These are phyloP conservation scores for Danio albolineatus DNA, from an alignment of 2,797 vertebrate genomes.

Conservation along the genomic window DNA sequence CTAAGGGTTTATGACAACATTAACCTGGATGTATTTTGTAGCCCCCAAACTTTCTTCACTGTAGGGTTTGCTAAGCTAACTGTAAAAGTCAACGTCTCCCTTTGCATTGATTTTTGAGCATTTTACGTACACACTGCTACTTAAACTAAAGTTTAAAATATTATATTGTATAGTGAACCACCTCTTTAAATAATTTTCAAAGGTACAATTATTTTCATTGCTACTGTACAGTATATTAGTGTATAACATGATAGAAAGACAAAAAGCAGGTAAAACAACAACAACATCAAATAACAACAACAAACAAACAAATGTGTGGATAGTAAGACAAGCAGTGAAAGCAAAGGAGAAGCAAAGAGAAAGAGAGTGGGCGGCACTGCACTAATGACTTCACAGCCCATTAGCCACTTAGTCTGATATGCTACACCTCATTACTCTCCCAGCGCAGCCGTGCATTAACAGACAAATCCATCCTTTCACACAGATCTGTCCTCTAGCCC, in stretches of 20 bases:
- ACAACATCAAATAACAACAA: background rate
- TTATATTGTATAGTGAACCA: too few species aligned
- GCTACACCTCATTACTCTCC: conserved; percentile 62
- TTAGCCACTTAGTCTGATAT: conserved; percentile 63
- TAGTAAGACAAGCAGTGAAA: background rate
- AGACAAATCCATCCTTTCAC: conserved; percentile 54
- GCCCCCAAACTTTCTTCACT: too few species aligned
- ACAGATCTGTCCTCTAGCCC: conserved; percentile 53
- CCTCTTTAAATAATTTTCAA: too few species aligned
- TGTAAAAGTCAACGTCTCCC: too few species aligned
- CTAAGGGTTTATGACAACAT: too few species aligned
- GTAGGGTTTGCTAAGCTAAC: too few species aligned
- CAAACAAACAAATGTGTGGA: conserved; percentile 7
- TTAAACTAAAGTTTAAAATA: too few species aligned
- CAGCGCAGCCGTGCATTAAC: conserved; percentile 59
- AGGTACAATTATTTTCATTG: too few species aligned
- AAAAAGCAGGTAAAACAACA: conserved; percentile 10
- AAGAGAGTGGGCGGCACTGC: conserved; percentile 40
- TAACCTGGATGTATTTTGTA: too few species aligned
- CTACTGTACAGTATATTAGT: background rate
- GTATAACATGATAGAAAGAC: conserved; percentile 3
- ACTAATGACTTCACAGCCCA: conserved; percentile 65
- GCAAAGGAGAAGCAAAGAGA: conserved; percentile 4
- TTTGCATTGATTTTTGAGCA: too few species aligned
- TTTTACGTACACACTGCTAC: too few species aligned